These are phyloP conservation scores for Coronaproctus castanopsis DNA, from an alignment of 2,888 invertebrate genomes.

Conservation along the genomic window DNA sequence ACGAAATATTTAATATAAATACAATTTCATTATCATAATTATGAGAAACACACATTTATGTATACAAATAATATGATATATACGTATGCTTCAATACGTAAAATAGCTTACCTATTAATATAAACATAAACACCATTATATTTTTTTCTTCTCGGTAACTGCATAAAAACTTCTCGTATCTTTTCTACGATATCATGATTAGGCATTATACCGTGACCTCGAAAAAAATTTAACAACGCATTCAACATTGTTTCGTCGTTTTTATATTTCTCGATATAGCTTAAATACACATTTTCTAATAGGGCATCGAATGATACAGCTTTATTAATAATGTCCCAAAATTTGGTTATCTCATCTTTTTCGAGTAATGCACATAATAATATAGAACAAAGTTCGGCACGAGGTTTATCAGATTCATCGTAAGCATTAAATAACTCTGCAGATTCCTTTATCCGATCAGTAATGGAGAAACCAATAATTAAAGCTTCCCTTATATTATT, in stretches of 20 bases:
- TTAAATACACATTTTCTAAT: neutral
- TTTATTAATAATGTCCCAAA: conserved; percentile 37
- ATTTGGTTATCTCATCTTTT: conserved; percentile 34
- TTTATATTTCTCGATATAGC: neutral
- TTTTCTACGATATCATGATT: conserved; percentile 24
- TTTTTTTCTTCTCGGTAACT: too few species aligned
- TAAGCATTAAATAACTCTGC: conserved; percentile 33
- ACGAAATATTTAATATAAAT: conserved; percentile 15
- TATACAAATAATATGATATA: too few species aligned
- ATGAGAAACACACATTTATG: too few species aligned
- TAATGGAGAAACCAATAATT: conserved; percentile 39
- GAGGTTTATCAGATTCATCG: neutral
- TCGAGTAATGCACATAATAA: conserved; percentile 38
- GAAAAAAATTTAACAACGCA: conserved; percentile 36
- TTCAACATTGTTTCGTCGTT: conserved; percentile 26
- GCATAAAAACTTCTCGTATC: conserved; percentile 21
- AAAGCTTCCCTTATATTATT: conserved; percentile 32
- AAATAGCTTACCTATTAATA: neutral
- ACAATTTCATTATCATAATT: too few species aligned
- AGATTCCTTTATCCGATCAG: conserved; percentile 41
- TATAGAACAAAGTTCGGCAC: conserved; percentile 25
- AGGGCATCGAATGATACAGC: conserved; percentile 26
- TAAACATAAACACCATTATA: conserved; percentile 16
- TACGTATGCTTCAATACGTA: too few species aligned
- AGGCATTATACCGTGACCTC: conserved; percentile 30